These are phyloP conservation scores for Bufo gargarizans DNA, from an alignment of 2,113 vertebrate species.

Conservation along the genomic window DNA sequence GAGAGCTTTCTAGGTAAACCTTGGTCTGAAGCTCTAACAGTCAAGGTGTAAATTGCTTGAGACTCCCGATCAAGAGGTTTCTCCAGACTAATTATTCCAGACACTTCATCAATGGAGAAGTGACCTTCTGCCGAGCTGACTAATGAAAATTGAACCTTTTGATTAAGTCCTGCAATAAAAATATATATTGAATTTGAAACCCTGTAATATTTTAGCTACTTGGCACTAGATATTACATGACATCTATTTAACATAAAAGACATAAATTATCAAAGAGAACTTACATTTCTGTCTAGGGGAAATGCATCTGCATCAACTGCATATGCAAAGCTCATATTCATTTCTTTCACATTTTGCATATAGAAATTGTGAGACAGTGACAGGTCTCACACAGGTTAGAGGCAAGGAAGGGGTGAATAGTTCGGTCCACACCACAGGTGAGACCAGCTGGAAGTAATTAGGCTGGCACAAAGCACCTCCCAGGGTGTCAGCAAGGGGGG, in stretches of 20 bases:
- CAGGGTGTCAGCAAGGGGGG: too few relatives aligned
- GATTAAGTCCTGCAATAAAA: slow-evolving; percentile 79
- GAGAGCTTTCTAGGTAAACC: slow-evolving; percentile 82
- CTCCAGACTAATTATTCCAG: slow-evolving; percentile 85
- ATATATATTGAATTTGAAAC: background rate
- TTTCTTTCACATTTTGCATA: background rate
- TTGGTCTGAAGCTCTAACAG: slow-evolving; percentile 83
- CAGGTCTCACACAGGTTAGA: too few relatives aligned
- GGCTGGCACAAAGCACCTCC: too few relatives aligned
- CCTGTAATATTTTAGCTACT: background rate
- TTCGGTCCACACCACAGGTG: too few relatives aligned
- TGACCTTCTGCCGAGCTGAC: slow-evolving; percentile 84
- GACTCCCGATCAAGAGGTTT: slow-evolving; percentile 87
- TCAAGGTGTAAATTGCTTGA: slow-evolving; percentile 81
- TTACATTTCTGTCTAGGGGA: background rate
- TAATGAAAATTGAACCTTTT: slow-evolving; percentile 84
- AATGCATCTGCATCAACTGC: background rate
- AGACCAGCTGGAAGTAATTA: too few relatives aligned
- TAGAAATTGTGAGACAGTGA: too few relatives aligned
- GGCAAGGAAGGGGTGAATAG: too few relatives aligned
- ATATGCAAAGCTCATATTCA: background rate
- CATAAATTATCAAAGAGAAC: background rate
- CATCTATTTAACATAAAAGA: background rate
- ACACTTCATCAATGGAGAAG: slow-evolving; percentile 88
- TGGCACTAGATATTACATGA: background rate